Conservation (phyloP, 2,113 vertebrate genomes). For the Blennius ocellaris region DNA sequence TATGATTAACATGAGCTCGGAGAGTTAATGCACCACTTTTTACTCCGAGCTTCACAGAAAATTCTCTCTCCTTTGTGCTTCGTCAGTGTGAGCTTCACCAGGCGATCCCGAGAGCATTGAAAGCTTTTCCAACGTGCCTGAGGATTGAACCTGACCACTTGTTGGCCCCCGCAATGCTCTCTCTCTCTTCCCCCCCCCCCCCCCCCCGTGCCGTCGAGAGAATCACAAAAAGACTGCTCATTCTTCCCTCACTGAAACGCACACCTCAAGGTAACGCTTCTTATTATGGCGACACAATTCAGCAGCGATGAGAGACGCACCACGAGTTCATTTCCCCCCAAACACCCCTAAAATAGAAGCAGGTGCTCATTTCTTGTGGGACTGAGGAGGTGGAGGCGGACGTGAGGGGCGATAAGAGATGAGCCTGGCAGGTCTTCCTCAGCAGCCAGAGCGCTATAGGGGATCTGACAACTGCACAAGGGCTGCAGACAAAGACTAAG, state of each 20-base stretch:
- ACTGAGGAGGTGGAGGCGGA: slow-evolving; percentile 12
- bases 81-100: background rate
- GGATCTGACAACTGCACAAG: slow-evolving; percentile 61
- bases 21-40: background rate
- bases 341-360: slow-evolving; percentile 7
- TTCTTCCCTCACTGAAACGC: slow-evolving; percentile 18
- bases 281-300: slow-evolving; percentile 2
- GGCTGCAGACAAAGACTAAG: slow-evolving; percentile 56
- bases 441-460: slow-evolving; percentile 21
- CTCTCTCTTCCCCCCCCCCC: slow-evolving; percentile 4
- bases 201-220: slow-evolving; percentile 16
- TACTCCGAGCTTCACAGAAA: background rate
- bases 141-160: slow-evolving; percentile 4
- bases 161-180: background rate
- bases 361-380: slow-evolving; percentile 31
- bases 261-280: slow-evolving; percentile 38
- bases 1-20: too few relatives aligned
- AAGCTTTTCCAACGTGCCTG: slow-evolving; percentile 15
- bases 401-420: slow-evolving; percentile 34
- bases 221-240: background rate
- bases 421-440: slow-evolving; percentile 34
- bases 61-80: slow-evolving; percentile 8
- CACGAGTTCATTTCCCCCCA: slow-evolving; percentile 5
- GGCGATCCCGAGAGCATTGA: background rate
- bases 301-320: slow-evolving; percentile 5